Conservation (phyloP, 1,140 invertebrate species). For the Coenobita brevimanus region DNA sequence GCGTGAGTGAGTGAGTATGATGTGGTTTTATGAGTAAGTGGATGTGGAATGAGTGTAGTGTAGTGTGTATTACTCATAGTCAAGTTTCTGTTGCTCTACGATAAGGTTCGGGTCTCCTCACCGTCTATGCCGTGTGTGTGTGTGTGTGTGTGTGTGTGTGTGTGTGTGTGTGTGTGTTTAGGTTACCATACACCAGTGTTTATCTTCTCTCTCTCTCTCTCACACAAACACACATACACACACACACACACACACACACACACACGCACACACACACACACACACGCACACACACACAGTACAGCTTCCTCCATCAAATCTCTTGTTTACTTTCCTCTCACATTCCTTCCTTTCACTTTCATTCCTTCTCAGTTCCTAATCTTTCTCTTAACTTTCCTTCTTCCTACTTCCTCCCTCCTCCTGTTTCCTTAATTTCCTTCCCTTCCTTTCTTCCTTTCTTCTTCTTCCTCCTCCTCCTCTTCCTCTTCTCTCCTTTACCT, state of each 20-base stretch:
- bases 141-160: no score
- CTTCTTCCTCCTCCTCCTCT: not conserved
- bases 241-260: conserved; percentile 21
- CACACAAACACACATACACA: not conserved
- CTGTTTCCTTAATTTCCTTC: not conserved
- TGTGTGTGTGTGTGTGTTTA: no score
- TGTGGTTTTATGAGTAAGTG: no score
- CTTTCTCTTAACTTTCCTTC: not conserved
- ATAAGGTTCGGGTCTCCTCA: no score
- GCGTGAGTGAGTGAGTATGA: no score
- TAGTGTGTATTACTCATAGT: no score
- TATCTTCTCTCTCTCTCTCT: no score
- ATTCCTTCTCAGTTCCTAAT: not conserved
- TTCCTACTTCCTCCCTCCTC: not conserved
- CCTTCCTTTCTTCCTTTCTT: not conserved
- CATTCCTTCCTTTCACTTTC: not conserved
- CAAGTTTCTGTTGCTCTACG: no score
- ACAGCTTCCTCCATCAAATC: not conserved
- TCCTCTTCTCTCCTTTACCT: not conserved
- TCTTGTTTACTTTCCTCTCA: not conserved
- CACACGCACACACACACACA: conserved; percentile 20
- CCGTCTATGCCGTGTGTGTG: no score
- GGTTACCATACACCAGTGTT: no score
- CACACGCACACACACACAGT: conserved; percentile 6
- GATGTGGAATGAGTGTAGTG: no score